Evolutionary conservation across 2,888 invertebrate species (phyloP), one percentile per base, ranked within the genome.

Genomic region (Cryptus armator): DNA sequence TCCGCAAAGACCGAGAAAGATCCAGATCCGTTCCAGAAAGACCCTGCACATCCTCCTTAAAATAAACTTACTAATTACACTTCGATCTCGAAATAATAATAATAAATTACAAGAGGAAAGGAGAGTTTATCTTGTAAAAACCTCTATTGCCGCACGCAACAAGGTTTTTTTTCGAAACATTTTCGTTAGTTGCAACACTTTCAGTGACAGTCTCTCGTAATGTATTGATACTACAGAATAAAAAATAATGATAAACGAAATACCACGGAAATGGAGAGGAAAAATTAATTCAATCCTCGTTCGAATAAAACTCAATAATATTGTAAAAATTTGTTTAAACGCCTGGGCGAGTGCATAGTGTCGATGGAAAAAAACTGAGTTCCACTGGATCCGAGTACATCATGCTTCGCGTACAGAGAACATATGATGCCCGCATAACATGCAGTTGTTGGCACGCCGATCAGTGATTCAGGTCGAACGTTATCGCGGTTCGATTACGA

Each of bases 381-480:
- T 79, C 64, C 44, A 79, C 44, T 83, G 64, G 74, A 74, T 79
- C 79, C 64, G 37, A 51, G 75, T 32, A 24, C 24, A 24, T 3
- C 24, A 24, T 3, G 24, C 24, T 24, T 24, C 24, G 53, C 48
- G 29, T 62, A 79, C 53, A 48, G 62, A 19, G 10, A n/a, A 32
- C 66, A 56, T 12, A 75, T 77, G 76, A 81, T 48, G 48, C 84
- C 84, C 84, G 84, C 84, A 84, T 84, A 44, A 77, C 67, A 51
- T 76, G 51, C 67, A 68, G 48, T 51, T 68, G 71, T 81, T 37
- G 56, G 66, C 59, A 68, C 76, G 66, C 62, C 81, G 81, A 84
- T 84, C 66, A n/a, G 59, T 59, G 76, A 84, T 84, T 84, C 67
- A 81, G 76, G 84, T 84, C 81, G 72, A 81, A 77, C 37, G 66